Percentiles rank a stretch among this genome's conserved stretches.
Evolutionary conservation across 92 coral and sea anemone species (phyloP).

Genomic region (Palythoa caribaeorum): DNA sequence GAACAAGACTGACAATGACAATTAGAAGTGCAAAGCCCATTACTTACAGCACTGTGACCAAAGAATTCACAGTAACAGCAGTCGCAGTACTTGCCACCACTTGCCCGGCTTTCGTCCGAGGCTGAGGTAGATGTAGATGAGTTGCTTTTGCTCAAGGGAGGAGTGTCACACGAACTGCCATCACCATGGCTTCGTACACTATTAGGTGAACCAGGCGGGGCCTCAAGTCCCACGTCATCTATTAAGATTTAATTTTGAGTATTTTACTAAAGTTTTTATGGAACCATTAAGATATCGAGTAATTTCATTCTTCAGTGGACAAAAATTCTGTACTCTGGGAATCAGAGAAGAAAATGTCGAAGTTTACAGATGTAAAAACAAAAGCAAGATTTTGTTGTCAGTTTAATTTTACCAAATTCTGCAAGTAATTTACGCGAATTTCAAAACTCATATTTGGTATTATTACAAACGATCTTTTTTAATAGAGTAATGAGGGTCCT

Average conservation of each 20-base stretch:
- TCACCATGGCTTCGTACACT: constrained; percentile 88
- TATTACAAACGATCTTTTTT: no score
- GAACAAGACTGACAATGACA: no score
- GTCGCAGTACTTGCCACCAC: constrained; percentile 85
- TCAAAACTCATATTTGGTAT: no score
- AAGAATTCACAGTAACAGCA: constrained; percentile 90
- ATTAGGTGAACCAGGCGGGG: constrained; percentile 84
- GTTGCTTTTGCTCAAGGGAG: constrained; percentile 70
- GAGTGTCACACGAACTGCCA: constrained; percentile 85
- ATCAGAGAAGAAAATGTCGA: no score
- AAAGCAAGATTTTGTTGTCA: no score
- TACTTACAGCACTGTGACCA: constrained; percentile 85
- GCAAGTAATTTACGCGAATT: no score
- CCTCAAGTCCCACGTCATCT: constrained; percentile 73
- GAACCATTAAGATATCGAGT: background rate
- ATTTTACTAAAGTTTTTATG: background rate
- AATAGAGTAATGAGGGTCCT: no score
- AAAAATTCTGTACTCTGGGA: no score
- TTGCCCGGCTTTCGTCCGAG: constrained; percentile 76
- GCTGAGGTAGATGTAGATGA: constrained; percentile 66
- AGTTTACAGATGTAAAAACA: no score
- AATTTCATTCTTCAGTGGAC: no score
- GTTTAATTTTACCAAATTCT: no score
- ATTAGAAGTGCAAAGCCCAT: background rate
- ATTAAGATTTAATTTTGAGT: background rate